Evolutionary conservation across 1,140 invertebrate genomes (phyloP).

Genomic region (Schlechtendalia chinensis): DNA sequence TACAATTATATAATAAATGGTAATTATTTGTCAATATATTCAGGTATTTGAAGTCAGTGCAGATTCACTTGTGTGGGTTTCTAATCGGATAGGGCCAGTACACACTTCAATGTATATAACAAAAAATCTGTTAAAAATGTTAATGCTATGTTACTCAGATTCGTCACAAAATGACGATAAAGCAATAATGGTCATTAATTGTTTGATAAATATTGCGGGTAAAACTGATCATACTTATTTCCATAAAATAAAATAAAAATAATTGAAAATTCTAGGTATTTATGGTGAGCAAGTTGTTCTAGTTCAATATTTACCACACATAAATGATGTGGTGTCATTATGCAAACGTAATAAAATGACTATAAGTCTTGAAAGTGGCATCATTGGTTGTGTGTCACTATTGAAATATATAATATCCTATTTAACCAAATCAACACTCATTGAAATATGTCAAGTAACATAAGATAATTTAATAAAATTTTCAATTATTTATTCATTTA

Average conservation of each 20-base stretch:
- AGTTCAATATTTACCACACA: constrained; percentile 90
- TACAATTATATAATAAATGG: background rate
- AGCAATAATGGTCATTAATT: constrained; percentile 81
- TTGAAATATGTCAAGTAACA: constrained; percentile 41
- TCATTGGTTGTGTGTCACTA: constrained; percentile 80
- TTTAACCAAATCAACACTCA: constrained; percentile 66
- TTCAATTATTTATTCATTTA: background rate
- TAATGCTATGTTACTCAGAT: constrained; percentile 89
- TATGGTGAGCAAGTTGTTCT: constrained; percentile 93
- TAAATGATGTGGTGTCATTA: constrained; percentile 75
- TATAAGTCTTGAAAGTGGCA: constrained; percentile 79
- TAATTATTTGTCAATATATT: background rate
- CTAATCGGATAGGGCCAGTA: constrained; percentile 90
- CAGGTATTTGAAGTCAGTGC: constrained; percentile 85
- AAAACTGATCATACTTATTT: constrained; percentile 51
- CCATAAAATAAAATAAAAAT: constrained; percentile 2
- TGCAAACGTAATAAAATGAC: constrained; percentile 74
- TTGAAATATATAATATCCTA: constrained; percentile 77
- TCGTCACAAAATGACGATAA: constrained; percentile 75
- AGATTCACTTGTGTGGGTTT: constrained; percentile 88
- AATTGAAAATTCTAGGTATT: constrained; percentile 62
- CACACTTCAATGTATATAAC: constrained; percentile 87
- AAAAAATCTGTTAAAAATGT: constrained; percentile 87
- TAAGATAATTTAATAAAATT: background rate
- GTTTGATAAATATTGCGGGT: constrained; percentile 80